Evolutionary conservation across 2,888 invertebrate genomes (phyloP), one percentile per base, ranked within the genome.

Genomic region (Meganola albula): DNA sequence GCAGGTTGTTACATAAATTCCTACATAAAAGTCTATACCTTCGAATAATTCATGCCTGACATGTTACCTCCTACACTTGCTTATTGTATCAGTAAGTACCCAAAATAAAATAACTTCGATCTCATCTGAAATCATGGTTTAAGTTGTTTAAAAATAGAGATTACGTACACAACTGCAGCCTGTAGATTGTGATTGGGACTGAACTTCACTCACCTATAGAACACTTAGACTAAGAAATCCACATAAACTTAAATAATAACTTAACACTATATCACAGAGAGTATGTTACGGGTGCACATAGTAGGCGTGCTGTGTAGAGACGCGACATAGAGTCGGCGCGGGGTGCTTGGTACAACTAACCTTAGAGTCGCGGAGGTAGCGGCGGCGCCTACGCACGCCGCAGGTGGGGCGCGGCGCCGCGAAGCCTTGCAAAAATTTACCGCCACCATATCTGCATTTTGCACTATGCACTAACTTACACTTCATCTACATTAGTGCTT

Each of bases 181-280:
- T 34, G 43, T 33, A 42, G 27, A 27, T 34, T 29, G 24, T 34
- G 14, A 27, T 27, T 28, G 37, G 36, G n/a, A n/a, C n/a, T 30
- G 12, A 31, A 31, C 27, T 47, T 55, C 52, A 56, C 72, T 74
- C 58, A 73, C 70, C 69, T 70, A 60, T 53, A 51, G 33, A 33
- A 42, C 51, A 60, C 48, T 61, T 48, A 37, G 56, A 49, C 58
- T 53, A 65, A 53, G 63, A 59, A 47, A 44, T 62, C 56, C 58
- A 69, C 63, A 65, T 63, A 63, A 57, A 20, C 20, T 58, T 55
- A 58, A 51, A 62, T 62, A 68, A 60, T n/a, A 75, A 77, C 76
- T 78, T 80, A 83, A 70, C 67, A 79, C 75, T 83, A 79, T 77
- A 80, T 82, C 79, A 84, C 82, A 82, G 73, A 74, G 74, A 64